Evolutionary conservation across 2,113 vertebrate species (phyloP), one percentile per base, ranked within the genome.

Genomic region (Pogona vitticeps): DNA sequence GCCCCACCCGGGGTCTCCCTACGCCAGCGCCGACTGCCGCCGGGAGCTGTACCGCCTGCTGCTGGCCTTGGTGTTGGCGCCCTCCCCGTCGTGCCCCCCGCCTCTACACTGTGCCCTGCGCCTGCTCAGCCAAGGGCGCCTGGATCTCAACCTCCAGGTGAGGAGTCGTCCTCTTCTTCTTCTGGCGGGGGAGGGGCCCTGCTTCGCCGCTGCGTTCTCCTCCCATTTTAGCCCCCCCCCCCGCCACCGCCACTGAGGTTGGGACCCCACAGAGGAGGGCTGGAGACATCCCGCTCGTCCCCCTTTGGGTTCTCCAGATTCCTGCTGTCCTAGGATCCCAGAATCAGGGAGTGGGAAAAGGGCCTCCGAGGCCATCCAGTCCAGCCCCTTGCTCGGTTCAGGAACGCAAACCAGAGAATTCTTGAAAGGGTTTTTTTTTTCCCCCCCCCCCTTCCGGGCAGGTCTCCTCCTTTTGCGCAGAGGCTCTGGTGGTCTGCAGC

Each of bases 381-480:
- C 36, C 8, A 14, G 31, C 67, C 67, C 67, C 10, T 2, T 26
- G 23, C 26, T n/a, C n/a, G n/a, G n/a, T n/a, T n/a, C n/a, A n/a
- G n/a, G n/a, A n/a, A n/a, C n/a, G n/a, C n/a, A n/a, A n/a, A n/a
- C n/a, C n/a, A n/a, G n/a, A n/a, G n/a, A n/a, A n/a, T n/a, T n/a
- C n/a, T n/a, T 52, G 46, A 52, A 52, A 52, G 46, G 46, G 46
- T 10, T 10, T 52, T 52, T 52, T n/a, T n/a, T n/a, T n/a, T n/a
- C n/a, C 2, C 12, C 31, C 15, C 67, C 9, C 2, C 20, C 8
- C 36, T 14, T 80, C 31, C 21, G 31, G 81, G 14, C 80, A 98
- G 98, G 98, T 98, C 17, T 97, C 98, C 0, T 95, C 97, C 5
- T 98, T 98, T 92, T 98, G 98, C 58, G 82, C 94, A 0, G 98